Conservation (phyloP, 2,797 vertebrate species). For the Okamejei kenojei region DNA sequence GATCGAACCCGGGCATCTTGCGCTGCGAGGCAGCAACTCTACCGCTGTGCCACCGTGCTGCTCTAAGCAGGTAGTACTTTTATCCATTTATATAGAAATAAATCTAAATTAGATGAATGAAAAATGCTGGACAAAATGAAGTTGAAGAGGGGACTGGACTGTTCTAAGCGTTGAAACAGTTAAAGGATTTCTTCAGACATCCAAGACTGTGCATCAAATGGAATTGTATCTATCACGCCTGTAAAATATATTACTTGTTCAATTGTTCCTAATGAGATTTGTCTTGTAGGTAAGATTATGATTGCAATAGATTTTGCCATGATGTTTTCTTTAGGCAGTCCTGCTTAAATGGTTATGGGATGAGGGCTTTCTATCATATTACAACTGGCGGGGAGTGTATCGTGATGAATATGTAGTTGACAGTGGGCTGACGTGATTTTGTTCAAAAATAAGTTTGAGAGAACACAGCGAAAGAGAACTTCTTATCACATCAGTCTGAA, state of each 20-base stretch:
- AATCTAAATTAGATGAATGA: not conserved
- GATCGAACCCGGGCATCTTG: too few species aligned
- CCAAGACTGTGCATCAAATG: not conserved
- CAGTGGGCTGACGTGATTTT: not conserved
- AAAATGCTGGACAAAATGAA: not conserved
- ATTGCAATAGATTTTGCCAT: not conserved
- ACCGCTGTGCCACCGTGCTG: too few species aligned
- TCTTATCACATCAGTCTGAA: too few species aligned
- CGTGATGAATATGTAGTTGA: not conserved
- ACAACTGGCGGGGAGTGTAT: not conserved
- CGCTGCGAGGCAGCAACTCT: too few species aligned
- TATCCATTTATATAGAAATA: not conserved
- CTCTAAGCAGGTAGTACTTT: not conserved
- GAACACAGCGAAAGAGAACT: not conserved
- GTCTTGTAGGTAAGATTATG: not conserved
- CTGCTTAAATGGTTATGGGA: not conserved
- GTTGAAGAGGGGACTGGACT: not conserved
- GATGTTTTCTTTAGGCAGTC: not conserved
- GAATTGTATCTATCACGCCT: not conserved
- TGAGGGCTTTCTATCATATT: not conserved
- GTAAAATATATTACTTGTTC: constrained; percentile 14
- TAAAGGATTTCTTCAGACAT: not conserved
- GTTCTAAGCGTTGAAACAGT: not conserved
- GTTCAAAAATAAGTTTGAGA: not conserved
- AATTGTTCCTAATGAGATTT: not conserved